A percentile compares a stretch with the other conserved stretches of the same genome.
phyloP scores from a whole-genome alignment of 2,113 vertebrate species.

The Noturus placidus region DNA sequence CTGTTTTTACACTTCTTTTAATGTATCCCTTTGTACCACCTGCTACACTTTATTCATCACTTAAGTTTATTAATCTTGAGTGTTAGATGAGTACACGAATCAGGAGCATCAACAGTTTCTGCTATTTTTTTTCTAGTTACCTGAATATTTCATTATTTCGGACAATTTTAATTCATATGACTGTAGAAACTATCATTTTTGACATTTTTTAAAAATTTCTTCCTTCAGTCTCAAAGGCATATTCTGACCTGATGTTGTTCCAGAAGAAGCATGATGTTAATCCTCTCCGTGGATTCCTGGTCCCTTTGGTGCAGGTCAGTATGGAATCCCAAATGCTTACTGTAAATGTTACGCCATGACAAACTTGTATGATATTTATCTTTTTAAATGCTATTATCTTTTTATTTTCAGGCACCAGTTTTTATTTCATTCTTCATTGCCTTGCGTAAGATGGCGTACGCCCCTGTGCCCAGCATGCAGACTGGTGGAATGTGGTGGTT shows the following conservation, averaged over 20 bases:
- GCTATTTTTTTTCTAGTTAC: neutral
- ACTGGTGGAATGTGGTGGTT: constrained; percentile 85
- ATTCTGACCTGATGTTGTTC: constrained; percentile 77
- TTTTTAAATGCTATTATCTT: neutral
- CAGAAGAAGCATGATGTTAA: constrained; percentile 85
- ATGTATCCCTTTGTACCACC: neutral
- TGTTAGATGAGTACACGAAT: neutral
- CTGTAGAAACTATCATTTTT: neutral
- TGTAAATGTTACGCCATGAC: neutral
- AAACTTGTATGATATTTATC: neutral
- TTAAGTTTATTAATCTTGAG: neutral
- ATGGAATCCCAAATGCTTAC: neutral
- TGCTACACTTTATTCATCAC: neutral
- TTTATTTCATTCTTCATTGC: constrained; percentile 92
- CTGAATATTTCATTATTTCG: neutral
- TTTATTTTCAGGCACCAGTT: constrained; percentile 74
- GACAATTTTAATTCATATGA: neutral
- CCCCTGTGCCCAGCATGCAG: constrained; percentile 86
- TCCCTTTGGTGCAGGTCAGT: constrained; percentile 83
- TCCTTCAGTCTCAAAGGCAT: constrained; percentile 75
- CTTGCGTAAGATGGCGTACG: constrained; percentile 84
- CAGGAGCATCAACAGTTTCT: neutral
- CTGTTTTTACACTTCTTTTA: neutral
- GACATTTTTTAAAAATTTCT: neutral
- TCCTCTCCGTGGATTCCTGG: constrained; percentile 77